These are phyloP conservation scores for Gymnothorax javanicus DNA, from an alignment of 2,797 vertebrate species.

Conservation along the genomic window DNA sequence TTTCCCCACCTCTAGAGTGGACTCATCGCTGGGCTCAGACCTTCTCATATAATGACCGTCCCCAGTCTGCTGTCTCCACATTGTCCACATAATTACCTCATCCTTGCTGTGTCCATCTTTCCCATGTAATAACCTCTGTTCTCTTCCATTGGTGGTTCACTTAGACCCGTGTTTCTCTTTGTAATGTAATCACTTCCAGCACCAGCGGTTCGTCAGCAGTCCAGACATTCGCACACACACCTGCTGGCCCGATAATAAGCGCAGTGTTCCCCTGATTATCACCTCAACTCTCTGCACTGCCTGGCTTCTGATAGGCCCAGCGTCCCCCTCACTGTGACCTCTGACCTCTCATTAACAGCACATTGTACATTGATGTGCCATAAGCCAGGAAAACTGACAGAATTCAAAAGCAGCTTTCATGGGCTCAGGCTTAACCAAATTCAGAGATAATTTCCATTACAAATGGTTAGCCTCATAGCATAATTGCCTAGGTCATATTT, in stretches of 20 bases:
- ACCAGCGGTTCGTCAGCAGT: not conserved
- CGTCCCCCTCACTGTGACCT: not conserved
- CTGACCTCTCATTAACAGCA: not conserved
- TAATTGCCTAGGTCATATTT: no score
- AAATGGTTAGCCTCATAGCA: no score
- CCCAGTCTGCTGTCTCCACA: conserved; percentile 13
- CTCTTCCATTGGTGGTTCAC: not conserved
- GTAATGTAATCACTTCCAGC: conserved; percentile 22
- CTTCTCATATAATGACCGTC: not conserved
- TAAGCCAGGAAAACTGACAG: not conserved
- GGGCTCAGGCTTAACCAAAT: not conserved
- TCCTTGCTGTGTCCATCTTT: not conserved
- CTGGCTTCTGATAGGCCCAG: not conserved
- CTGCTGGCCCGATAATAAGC: not conserved
- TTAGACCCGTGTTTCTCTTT: not conserved
- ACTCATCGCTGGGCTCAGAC: not conserved
- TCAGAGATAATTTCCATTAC: no score
- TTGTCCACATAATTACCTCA: conserved; percentile 15
- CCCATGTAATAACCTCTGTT: not conserved
- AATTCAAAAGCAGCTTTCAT: not conserved
- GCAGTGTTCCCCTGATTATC: not conserved
- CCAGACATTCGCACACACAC: not conserved
- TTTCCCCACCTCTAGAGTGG: not conserved
- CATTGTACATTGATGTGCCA: not conserved
- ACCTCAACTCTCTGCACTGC: not conserved